These are phyloP conservation scores for Chironex yamaguchii DNA, from an alignment of 30 jellyfish, hydroid and myxozoan species.

Conservation along the genomic window DNA sequence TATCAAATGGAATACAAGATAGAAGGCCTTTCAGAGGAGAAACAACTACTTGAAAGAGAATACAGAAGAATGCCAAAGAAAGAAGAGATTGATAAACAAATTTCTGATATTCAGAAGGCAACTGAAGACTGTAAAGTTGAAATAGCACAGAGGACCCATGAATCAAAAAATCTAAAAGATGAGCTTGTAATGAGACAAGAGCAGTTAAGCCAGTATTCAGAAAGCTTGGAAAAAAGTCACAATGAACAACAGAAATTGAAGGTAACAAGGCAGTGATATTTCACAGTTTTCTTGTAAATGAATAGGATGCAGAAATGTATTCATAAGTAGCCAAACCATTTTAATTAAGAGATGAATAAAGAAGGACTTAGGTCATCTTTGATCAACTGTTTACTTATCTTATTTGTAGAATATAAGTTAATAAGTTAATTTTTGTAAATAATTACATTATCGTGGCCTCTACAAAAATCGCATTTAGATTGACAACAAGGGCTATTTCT, in stretches of 20 bases:
- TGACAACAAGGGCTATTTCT: no score
- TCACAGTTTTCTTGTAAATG: no score
- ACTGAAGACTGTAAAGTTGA: conserved; percentile 83
- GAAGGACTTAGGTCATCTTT: no score
- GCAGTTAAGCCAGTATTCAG: conserved; percentile 33
- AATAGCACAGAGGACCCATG: conserved; percentile 86
- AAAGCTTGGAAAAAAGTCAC: conserved; percentile 71
- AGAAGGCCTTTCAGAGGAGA: conserved; percentile 84
- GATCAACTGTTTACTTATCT: no score
- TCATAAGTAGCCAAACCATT: no score
- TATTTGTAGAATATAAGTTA: no score
- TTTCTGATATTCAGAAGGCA: conserved; percentile 58
- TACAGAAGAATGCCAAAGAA: conserved; percentile 78
- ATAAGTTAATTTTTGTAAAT: no score
- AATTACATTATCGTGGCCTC: no score
- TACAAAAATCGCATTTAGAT: no score
- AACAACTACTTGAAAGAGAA: conserved; percentile 74
- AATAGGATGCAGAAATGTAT: no score
- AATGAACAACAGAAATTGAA: conserved; percentile 71
- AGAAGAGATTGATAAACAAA: conserved; percentile 83
- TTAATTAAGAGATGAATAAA: no score
- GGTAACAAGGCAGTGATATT: conserved; percentile 41
- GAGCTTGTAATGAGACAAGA: conserved; percentile 64
- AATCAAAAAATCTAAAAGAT: conserved; percentile 77
- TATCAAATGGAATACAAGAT: conserved; percentile 69